phyloP scores from a whole-genome alignment of 2,113 vertebrate genomes.

The Thermophis baileyi region DNA sequence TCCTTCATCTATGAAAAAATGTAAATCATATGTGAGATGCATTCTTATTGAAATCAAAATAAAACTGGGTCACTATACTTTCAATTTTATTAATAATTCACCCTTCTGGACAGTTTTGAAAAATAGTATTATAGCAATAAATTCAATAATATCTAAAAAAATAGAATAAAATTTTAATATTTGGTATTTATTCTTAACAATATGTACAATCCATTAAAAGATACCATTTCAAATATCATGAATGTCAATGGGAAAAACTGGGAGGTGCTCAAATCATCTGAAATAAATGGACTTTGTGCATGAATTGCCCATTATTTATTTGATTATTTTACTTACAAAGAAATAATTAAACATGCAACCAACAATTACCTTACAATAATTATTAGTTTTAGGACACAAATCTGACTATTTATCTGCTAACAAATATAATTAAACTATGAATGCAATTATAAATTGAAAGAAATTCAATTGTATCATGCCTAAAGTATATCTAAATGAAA shows the following conservation, averaged over 20 bases:
- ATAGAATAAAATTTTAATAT: neutral
- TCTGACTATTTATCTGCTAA: neutral
- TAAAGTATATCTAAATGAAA: conserved; percentile 9
- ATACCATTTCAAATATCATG: neutral
- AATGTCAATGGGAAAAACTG: neutral
- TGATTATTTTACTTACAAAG: neutral
- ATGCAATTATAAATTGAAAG: neutral
- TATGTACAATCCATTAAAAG: neutral
- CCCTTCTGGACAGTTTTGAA: neutral
- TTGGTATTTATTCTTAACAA: neutral
- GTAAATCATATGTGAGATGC: neutral
- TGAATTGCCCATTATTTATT: neutral
- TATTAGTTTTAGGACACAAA: neutral
- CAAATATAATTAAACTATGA: neutral
- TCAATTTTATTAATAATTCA: neutral
- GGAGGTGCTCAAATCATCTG: neutral
- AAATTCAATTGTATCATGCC: neutral
- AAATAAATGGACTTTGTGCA: neutral
- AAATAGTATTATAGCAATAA: neutral
- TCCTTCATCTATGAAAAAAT: neutral
- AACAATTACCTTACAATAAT: neutral
- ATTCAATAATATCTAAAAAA: neutral
- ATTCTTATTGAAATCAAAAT: neutral
- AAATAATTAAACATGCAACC: neutral
- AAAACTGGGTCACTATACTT: neutral